Base-by-base conservation (phyloP, 2,797 vertebrate species). In the Esox lucius region DNA sequence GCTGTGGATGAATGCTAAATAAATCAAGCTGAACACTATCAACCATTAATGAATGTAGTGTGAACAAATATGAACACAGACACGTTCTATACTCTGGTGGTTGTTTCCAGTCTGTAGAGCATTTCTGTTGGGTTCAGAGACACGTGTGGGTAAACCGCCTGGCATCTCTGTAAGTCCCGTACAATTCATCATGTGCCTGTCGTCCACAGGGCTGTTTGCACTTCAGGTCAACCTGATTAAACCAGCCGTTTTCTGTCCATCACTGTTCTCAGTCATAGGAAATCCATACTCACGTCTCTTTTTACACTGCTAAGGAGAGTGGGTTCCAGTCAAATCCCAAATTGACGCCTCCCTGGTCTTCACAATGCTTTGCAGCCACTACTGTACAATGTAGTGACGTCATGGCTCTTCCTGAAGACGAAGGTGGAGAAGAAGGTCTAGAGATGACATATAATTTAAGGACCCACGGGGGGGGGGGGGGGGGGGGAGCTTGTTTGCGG, bases 291-390 rank as follows among this genome's bases (percentile, higher is more conserved):
- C 7, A 53, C 0, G 49, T 49, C 48, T 56, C 53, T 53, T n/a
- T 53, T 53, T 53, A 53, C 51, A 56, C 53, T 59, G 53, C 53
- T 8, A n/a, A 59, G 53, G n/a, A 59, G 17, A 24, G 7, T 59
- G 53, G n/a, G 53, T 19, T 22, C 39, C 39, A 48, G 9, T 31
- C 28, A 12, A 35, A 68, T 19, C 68, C 31, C 73, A 77, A 79
- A 80, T 56, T 64, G 8, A 28, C 42, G 42, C 65, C 48, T 62
- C 7, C 15, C 51, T 26, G 19, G 53, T 56, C 53, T 56, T n/a
- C 76, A 71, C 71, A 48, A 39, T 39, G 33, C 17, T 5, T n/a
- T 46, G 16, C 15, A 31, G 61, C 61, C 26, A 64, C 22, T 26
- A 9, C 22, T 48, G 22, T 42, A 15, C 42, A 69, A 24, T 24